A percentile compares a stretch with the other conserved stretches of the same genome.
Evolutionary conservation across 2,113 vertebrate species (phyloP).

Genomic region (Oriolus oriolus): DNA sequence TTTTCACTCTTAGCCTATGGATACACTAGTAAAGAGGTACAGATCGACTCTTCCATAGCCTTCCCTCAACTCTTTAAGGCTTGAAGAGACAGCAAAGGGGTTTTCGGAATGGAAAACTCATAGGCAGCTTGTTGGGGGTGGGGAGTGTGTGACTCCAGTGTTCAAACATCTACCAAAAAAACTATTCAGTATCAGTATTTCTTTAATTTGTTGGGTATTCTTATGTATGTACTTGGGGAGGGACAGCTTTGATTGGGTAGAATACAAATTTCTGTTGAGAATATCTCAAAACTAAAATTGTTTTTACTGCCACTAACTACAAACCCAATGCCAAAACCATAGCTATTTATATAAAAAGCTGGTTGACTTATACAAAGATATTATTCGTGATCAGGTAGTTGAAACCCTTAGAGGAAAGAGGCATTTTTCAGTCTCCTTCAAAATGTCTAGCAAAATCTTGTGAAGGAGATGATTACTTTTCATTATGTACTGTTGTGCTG

Average conservation of each 20-base stretch:
- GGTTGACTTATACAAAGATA: not conserved
- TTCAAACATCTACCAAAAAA: not conserved
- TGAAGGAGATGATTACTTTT: not conserved
- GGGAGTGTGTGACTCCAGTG: not conserved
- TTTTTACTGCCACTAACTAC: not conserved
- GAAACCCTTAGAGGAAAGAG: not conserved
- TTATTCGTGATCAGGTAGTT: not conserved
- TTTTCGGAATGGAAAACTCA: not conserved
- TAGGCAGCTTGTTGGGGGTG: not conserved
- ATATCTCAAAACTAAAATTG: not conserved
- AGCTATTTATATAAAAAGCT: not conserved
- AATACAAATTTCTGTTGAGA: not conserved
- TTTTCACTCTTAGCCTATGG: not conserved
- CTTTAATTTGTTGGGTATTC: not conserved
- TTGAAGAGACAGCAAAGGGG: not conserved
- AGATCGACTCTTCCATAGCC: not conserved
- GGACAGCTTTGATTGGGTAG: not conserved
- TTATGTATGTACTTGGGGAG: not conserved
- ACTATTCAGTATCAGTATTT: not conserved
- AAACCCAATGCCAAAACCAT: not conserved
- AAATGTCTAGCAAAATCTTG: not conserved
- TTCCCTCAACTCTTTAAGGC: not conserved
- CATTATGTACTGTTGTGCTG: not conserved
- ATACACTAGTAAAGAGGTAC: not conserved
- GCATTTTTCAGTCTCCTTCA: not conserved